Percentiles rank a stretch among this genome's conserved stretches.
phyloP scores from a whole-genome alignment of 2,113 vertebrate species.

The Spea bombifrons region DNA sequence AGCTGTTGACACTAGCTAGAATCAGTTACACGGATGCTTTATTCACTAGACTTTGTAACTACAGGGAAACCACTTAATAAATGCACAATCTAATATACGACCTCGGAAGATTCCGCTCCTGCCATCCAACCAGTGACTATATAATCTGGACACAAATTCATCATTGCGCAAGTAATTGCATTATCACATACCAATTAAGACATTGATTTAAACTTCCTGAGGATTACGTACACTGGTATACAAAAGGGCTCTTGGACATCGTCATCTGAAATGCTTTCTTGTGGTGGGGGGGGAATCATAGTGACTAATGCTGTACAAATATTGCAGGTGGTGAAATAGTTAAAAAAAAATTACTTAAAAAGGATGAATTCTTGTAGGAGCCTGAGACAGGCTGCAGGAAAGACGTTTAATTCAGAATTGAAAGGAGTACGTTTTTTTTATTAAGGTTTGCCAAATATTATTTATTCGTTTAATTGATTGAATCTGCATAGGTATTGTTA shows the following conservation, averaged over 20 bases:
- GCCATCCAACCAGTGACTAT: constrained; percentile 72
- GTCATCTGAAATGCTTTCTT: constrained; percentile 51
- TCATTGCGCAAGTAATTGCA: constrained; percentile 73
- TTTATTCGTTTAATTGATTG: no score
- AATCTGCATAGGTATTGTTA: no score
- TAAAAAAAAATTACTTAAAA: no score
- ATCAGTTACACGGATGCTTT: constrained; percentile 62
- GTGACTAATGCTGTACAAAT: no score
- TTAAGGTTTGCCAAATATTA: no score
- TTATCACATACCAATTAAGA: constrained; percentile 73
- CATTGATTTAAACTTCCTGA: constrained; percentile 69
- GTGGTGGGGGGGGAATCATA: not conserved
- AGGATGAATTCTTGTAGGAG: no score
- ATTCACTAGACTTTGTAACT: constrained; percentile 62
- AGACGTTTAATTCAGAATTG: no score
- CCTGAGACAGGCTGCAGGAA: no score
- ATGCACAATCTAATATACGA: constrained; percentile 70
- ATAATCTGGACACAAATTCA: constrained; percentile 71
- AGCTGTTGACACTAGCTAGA: constrained; percentile 72
- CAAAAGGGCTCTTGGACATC: constrained; percentile 60
- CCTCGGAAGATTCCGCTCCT: constrained; percentile 60
- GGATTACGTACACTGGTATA: constrained; percentile 65
- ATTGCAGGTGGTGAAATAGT: no score
- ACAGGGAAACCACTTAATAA: constrained; percentile 73
- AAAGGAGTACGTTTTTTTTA: no score